Evolutionary conservation across 2,888 invertebrate genomes (phyloP), one percentile per base, ranked within the genome.

Genomic region (Watsonalla cultraria): DNA sequence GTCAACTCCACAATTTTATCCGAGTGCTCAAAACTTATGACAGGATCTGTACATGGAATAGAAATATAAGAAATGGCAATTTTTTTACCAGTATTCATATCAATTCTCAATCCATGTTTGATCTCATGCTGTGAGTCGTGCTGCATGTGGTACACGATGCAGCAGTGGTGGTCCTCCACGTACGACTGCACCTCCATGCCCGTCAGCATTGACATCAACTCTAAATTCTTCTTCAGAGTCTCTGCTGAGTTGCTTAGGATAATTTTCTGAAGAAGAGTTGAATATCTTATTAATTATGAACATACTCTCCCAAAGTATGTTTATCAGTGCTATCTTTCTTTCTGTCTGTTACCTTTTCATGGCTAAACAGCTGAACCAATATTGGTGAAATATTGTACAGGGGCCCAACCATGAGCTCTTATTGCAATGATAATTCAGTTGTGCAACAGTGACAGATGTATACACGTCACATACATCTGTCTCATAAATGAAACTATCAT

Each of bases 161-260:
- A 76, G 58, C 87, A 88, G 57, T 86, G 80, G 34, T 86, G 82
- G 0, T 77, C 71, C 0, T 66, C 53, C 33, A 74, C 75, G 61
- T 82, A 87, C 0, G 86, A 85, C 65, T 83, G 80, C 45, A 90
- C 86, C 63, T 88, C 88, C 50, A 84, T 74, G 0, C 88, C 86
- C 0, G 83, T 74, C 48, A 88, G 54, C 69, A 85, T 78, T 5
- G 78, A 67, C 67, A 84, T 80, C 13, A 86, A 57, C 14, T 85
- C 78, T 39, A 86, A 35, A 7, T 74, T 68, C 11, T 59, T 65
- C 54, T 80, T 79, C 47, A 82, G 49, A 8, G 53, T 74, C 6
- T 75, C 75, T 35, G 84, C 72, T 0, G 80, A 75, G 59, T 77
- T 86, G 45, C 57, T 63, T 5, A 82, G 51, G 0, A 85, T 57